phyloP scores from a whole-genome alignment of 2,888 invertebrate genomes.

The Carpatolechia fugitivella region DNA sequence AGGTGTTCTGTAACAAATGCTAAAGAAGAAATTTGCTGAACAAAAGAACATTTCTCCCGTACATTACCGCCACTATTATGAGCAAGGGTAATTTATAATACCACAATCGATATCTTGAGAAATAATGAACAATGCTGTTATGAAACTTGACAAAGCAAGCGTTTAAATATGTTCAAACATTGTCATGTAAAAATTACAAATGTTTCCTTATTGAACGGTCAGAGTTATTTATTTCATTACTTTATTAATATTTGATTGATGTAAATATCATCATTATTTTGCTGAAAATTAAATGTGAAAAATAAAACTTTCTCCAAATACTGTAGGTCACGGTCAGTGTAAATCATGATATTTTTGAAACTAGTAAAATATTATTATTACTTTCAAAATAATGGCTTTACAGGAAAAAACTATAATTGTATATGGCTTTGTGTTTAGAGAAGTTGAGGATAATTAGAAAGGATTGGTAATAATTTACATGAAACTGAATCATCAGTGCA shows the following conservation, averaged over 20 bases:
- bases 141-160: background rate
- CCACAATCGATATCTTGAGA: background rate
- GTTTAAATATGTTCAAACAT: no score
- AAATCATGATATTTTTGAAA: no score
- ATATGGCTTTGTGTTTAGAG: background rate
- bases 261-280: no score
- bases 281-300: no score
- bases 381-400: background rate
- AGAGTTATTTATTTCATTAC: no score
- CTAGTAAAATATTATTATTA: background rate
- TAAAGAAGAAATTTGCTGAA: constrained; percentile 1
- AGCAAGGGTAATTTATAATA: background rate
- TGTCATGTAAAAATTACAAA: no score
- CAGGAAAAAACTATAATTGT: background rate
- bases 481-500: no score
- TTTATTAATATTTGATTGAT: no score
- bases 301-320: no score
- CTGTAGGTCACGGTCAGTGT: no score
- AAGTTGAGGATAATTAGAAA: constrained; percentile 1
- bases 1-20: background rate
- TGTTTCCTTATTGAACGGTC: no score
- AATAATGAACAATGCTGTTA: background rate
- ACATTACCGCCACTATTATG: background rate
- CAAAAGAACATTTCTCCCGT: background rate
- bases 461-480: constrained; percentile 3